phyloP scores from a whole-genome alignment of 2,888 invertebrate species.

The Bursaphelenchus okinawaensis region DNA sequence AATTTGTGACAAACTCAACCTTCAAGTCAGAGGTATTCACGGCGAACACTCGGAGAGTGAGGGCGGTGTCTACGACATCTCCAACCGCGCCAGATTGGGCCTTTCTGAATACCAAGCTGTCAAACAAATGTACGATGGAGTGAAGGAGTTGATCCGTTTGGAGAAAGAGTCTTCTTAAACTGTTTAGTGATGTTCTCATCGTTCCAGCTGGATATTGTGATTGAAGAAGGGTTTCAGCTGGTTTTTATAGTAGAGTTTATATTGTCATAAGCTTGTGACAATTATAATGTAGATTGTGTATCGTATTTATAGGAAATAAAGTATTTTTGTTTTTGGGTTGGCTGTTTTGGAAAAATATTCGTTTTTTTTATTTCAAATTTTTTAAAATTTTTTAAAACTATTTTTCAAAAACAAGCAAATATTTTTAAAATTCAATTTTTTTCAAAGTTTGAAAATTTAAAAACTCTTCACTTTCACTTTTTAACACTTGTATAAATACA shows the following conservation, averaged over 20 bases:
- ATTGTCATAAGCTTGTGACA: too few species aligned
- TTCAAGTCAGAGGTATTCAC: conserved; percentile 68
- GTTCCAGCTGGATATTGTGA: background rate
- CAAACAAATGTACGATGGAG: conserved; percentile 68
- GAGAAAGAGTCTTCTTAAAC: conserved; percentile 1
- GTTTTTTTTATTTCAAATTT: too few species aligned
- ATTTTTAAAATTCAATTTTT: too few species aligned
- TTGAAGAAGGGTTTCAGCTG: background rate
- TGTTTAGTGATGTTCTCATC: background rate
- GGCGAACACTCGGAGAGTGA: conserved; percentile 93
- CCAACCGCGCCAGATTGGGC: conserved; percentile 71
- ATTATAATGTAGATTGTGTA: background rate
- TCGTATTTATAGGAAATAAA: background rate
- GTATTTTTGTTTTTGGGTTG: too few species aligned
- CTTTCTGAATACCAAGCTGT: conserved; percentile 73
- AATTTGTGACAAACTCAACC: conserved; percentile 65
- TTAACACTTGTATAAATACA: too few species aligned
- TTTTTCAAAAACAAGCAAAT: too few species aligned
- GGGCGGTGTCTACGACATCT: conserved; percentile 77
- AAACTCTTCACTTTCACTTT: too few species aligned
- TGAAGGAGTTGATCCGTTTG: conserved; percentile 72
- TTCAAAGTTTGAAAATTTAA: too few species aligned
- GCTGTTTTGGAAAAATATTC: too few species aligned
- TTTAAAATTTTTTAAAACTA: too few species aligned
- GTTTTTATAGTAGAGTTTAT: too few species aligned